phyloP scores from a whole-genome alignment of 92 coral and sea anemone genomes.

The Zoanthus gigantus region DNA sequence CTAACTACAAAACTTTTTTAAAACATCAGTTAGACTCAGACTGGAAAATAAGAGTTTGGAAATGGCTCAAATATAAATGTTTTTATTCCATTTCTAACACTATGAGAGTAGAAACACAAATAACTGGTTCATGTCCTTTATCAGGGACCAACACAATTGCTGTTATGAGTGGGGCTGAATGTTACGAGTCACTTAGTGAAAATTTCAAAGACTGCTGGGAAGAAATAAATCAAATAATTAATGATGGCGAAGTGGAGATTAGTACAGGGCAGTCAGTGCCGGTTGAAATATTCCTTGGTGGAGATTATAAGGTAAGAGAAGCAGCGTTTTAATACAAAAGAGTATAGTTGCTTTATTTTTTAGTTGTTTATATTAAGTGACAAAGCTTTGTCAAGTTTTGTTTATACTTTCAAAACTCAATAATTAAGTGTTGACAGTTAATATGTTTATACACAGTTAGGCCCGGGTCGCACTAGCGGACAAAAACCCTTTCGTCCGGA shows the following conservation, averaged over 20 bases:
- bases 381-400: not conserved
- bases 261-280: constrained; percentile 52
- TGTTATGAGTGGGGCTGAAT: constrained; percentile 61
- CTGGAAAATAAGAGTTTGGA: too few relatives aligned
- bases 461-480: too few relatives aligned
- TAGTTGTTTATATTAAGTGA: not conserved
- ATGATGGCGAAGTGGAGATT: constrained; percentile 63
- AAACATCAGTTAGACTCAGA: too few relatives aligned
- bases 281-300: constrained; percentile 48
- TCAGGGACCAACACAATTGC: constrained; percentile 61
- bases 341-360: not conserved
- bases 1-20: too few relatives aligned
- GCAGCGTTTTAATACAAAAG: not conserved
- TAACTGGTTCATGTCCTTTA: constrained; percentile 3
- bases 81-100: not conserved
- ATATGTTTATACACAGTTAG: not conserved
- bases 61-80: not conserved
- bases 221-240: constrained; percentile 55
- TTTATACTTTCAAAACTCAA: not conserved
- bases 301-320: constrained; percentile 4
- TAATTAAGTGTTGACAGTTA: not conserved
- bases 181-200: constrained; percentile 24
- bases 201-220: constrained; percentile 52
- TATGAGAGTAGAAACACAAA: not conserved
- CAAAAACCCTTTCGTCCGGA: too few relatives aligned